A percentile compares a stretch with the other conserved stretches of the same genome.
phyloP scores from a whole-genome alignment of 2,888 invertebrate species.

The Pandemis heparana region DNA sequence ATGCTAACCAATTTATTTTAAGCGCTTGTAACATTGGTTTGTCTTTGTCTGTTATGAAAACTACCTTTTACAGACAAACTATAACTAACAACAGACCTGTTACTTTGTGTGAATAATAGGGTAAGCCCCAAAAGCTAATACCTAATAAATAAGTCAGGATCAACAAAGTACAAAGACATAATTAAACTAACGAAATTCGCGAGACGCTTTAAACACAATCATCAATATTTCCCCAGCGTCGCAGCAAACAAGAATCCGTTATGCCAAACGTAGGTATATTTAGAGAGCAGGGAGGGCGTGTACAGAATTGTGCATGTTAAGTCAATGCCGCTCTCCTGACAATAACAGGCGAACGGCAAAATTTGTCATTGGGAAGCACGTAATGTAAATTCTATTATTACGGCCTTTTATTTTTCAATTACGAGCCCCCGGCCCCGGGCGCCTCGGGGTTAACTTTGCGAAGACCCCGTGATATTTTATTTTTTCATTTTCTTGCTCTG shows the following conservation, averaged over 20 bases:
- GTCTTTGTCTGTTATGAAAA: no score
- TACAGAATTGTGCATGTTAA: conserved; percentile 61
- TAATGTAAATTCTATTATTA: conserved; percentile 85
- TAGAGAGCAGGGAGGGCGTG: conserved; percentile 51
- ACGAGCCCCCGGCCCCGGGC: conserved; percentile 71
- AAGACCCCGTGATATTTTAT: conserved; percentile 61
- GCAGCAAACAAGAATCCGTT: conserved; percentile 41
- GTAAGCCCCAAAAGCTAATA: no score
- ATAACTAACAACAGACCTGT: no score
- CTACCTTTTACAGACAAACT: no score
- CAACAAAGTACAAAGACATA: neutral
- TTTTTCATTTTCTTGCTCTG: conserved; percentile 54
- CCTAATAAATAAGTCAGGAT: neutral
- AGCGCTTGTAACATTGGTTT: no score
- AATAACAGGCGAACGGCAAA: conserved; percentile 79
- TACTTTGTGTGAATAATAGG: no score
- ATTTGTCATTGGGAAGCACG: conserved; percentile 82
- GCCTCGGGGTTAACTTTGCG: conserved; percentile 78
- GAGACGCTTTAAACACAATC: conserved; percentile 23
- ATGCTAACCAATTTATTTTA: no score
- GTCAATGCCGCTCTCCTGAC: conserved; percentile 76
- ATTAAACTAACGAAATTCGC: conserved; percentile 14
- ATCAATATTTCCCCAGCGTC: conserved; percentile 32
- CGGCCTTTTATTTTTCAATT: conserved; percentile 86
- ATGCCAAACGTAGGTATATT: conserved; percentile 35